Conservation (phyloP, 2,888 invertebrate genomes). For the Apamea crenata region DNA sequence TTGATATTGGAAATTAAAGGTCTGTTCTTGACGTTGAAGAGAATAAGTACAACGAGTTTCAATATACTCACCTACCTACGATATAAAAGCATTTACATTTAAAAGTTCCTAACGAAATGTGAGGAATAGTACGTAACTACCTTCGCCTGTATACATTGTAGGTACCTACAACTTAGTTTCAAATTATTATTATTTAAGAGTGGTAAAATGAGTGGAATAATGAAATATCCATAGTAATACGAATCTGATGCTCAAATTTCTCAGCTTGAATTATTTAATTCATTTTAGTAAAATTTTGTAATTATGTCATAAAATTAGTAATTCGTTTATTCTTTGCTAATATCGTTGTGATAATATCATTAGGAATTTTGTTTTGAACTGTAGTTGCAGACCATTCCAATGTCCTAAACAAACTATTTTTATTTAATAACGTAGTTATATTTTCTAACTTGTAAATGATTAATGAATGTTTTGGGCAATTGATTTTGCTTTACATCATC, state of each 20-base stretch:
- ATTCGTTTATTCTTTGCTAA: conserved; percentile 81
- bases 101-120: conserved; percentile 51
- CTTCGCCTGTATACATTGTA: background rate
- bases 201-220: conserved; percentile 84
- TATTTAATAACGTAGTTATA: conserved; percentile 75
- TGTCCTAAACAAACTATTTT: conserved; percentile 68
- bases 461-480: conserved; percentile 72
- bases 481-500: conserved; percentile 74
- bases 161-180: conserved; percentile 72
- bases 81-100: background rate
- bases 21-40: conserved; percentile 7
- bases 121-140: conserved; percentile 1
- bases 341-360: conserved; percentile 76
- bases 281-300: conserved; percentile 78
- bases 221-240: conserved; percentile 64
- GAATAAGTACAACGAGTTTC: background rate
- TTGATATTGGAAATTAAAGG: conserved; percentile 11
- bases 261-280: conserved; percentile 82
- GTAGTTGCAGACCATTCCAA: conserved; percentile 77
- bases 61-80: background rate
- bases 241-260: conserved; percentile 88
- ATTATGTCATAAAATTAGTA: conserved; percentile 74
- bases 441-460: conserved; percentile 71
- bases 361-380: conserved; percentile 76
- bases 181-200: conserved; percentile 81